Evolutionary conservation across 2,113 vertebrate species (phyloP).

Genomic region (Pionites leucogaster): DNA sequence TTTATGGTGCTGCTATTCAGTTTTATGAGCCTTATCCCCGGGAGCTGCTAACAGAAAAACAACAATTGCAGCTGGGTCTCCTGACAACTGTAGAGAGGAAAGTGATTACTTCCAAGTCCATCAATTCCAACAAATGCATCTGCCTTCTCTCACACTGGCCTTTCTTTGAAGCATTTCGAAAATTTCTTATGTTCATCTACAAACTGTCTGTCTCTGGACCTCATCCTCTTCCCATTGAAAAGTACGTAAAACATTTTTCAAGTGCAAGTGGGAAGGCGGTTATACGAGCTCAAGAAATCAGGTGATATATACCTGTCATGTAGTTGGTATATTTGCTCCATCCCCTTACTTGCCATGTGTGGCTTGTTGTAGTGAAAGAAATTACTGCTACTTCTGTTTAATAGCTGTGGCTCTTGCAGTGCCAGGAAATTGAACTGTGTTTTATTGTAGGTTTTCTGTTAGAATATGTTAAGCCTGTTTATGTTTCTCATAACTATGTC

Average conservation of each 20-base stretch:
- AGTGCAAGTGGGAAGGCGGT: background rate
- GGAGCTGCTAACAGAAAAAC: constrained; percentile 90
- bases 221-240: constrained; percentile 97
- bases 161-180: constrained; percentile 94
- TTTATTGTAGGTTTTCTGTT: background rate
- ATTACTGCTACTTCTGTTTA: background rate
- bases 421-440: background rate
- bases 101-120: constrained; percentile 84
- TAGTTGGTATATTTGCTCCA: background rate
- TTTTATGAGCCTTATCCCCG: constrained; percentile 91
- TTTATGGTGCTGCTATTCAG: constrained; percentile 96
- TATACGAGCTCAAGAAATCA: background rate
- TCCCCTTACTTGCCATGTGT: background rate
- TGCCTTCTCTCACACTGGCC: constrained; percentile 98
- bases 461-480: background rate
- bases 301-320: background rate
- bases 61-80: constrained; percentile 91
- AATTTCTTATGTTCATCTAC: constrained; percentile 97
- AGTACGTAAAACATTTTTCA: constrained; percentile 78
- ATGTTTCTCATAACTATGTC: background rate
- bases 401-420: background rate
- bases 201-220: constrained; percentile 94
- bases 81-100: constrained; percentile 91
- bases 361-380: background rate
- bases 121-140: constrained; percentile 97